Conservation (phyloP, 2,888 invertebrate species). For the Luperina testacea region DNA sequence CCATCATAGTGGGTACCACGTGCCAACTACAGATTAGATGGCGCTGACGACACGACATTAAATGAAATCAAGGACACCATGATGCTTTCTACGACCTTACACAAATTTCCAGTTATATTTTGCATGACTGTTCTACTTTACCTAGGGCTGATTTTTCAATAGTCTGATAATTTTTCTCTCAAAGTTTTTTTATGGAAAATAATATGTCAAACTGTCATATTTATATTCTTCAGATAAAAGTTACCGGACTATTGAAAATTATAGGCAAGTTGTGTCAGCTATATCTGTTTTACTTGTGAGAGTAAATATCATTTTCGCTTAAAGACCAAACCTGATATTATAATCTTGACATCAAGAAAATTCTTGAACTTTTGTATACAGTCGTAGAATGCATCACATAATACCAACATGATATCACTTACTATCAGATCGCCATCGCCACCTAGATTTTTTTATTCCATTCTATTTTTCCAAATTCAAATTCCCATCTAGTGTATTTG, state of each 20-base stretch:
- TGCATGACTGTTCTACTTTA: neutral
- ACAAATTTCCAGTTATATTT: neutral
- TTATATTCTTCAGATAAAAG: too few relatives aligned
- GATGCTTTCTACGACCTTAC: conserved; percentile 26
- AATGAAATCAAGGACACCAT: conserved; percentile 6
- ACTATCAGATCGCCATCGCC: conserved; percentile 9
- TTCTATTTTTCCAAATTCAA: conserved; percentile 26
- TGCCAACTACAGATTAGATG: conserved; percentile 40
- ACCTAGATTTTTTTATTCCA: neutral
- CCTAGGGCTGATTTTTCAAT: neutral
- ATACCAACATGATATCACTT: conserved; percentile 8
- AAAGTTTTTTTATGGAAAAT: neutral
- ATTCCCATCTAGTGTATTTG: conserved; percentile 14
- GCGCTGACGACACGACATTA: neutral
- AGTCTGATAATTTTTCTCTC: neutral
- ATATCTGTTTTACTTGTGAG: neutral
- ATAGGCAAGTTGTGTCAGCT: neutral
- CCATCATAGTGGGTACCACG: conserved; percentile 23
- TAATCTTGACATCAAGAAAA: neutral
- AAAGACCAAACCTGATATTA: conserved; percentile 3
- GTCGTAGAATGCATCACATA: conserved; percentile 23
- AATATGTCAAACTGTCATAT: too few relatives aligned
- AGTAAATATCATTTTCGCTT: neutral
- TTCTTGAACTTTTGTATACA: neutral
- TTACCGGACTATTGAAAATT: too few relatives aligned